Base-by-base conservation (phyloP, 2,797 vertebrate genomes). In the Rhinophrynus dorsalis region DNA sequence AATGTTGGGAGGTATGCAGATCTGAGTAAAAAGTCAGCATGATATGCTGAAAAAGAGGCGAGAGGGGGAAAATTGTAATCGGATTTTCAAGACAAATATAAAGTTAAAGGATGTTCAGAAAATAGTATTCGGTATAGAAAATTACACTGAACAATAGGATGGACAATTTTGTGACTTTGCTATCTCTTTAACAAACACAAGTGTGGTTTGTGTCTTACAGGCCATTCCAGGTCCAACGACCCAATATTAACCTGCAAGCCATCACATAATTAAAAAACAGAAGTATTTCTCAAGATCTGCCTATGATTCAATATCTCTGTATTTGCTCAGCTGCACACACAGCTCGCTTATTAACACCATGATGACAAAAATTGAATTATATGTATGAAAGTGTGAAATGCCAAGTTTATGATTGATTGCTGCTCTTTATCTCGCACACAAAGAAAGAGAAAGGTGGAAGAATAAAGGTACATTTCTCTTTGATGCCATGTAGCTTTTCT, bases 261-360 rank as follows among this genome's bases (percentile, higher is more conserved):
- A 42, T 29, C 55, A 59, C 44, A 23, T 20, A 51, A 29, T 52
- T 29, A 35, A 29, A 17, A 42, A 30, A 71, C 56, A 65, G 52
- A 44, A 35, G 40, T 40, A 33, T 66, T 44, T 30, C 51, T 18
- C 30, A 1, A 50, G 69, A 58, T 50, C 57, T 26, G 61, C 51
- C 48, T 50, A 38, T 37, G 32, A 48, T 57, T 58, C 29, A 47
- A 35, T n/a, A 48, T 18, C 12, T 5, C 12, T 1, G 24, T 72
- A 45, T 72, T 72, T 72, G 61, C 69, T 59, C 69, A 72, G 69
- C 52, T 72, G 69, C 61, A 40, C 47, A 58, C 45, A 65, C 61
- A 72, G 37, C 24, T 30, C 52, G 35, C 57, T 63, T 48, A 71
- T 71, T 69, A 69, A 61, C 67, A 55, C 38, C 67, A 24, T 3